Conservation (phyloP, 2,888 invertebrate genomes). For the Hypomecis atomaria region DNA sequence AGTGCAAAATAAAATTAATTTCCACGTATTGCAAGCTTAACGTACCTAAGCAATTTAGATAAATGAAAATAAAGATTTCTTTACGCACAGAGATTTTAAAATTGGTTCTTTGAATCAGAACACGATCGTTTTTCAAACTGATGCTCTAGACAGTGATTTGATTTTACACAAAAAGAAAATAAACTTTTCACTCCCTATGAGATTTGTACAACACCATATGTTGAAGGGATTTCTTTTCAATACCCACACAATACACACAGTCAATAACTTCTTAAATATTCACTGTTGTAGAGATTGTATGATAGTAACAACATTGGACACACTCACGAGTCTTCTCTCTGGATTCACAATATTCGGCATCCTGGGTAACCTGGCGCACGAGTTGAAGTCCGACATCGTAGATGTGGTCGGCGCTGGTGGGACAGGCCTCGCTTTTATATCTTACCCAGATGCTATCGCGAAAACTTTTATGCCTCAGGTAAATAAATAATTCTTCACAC, state of each 20-base stretch:
- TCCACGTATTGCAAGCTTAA: too few species aligned
- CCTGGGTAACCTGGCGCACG: constrained; percentile 91
- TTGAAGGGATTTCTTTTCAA: too few species aligned
- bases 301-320: constrained; percentile 92
- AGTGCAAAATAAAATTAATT: background rate
- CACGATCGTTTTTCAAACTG: too few species aligned
- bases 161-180: too few species aligned
- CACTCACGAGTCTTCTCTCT: constrained; percentile 92
- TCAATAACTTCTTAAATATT: background rate
- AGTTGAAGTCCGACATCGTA: constrained; percentile 83
- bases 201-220: too few species aligned
- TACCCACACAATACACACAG: too few species aligned
- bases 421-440: constrained; percentile 92
- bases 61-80: too few species aligned
- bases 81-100: too few species aligned
- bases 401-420: constrained; percentile 89
- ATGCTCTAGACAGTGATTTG: too few species aligned
- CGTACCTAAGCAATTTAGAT: too few species aligned
- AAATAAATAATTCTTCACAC: constrained; percentile 15
- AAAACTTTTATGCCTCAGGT: constrained; percentile 91
- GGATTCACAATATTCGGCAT: constrained; percentile 94
- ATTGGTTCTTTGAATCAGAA: too few species aligned
- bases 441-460: constrained; percentile 93
- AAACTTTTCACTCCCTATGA: too few species aligned
- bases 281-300: constrained; percentile 87